Percentiles rank a stretch among this genome's conserved stretches.
phyloP scores from a whole-genome alignment of 2,797 vertebrate species.

The Hirundo rustica region DNA sequence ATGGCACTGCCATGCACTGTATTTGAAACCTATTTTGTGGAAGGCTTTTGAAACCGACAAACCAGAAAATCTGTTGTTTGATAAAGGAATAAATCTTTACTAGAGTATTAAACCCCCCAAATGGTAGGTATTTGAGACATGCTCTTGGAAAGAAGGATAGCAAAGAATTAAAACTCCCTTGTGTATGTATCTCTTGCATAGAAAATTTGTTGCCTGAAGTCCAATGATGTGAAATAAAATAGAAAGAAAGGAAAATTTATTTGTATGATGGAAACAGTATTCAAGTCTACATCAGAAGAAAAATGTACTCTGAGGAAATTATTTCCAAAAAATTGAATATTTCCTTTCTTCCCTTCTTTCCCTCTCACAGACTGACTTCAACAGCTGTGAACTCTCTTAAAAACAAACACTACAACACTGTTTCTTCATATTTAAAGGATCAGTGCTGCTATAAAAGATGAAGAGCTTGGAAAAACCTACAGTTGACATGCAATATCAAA shows the following conservation, averaged over 20 bases:
- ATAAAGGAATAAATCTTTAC: not conserved
- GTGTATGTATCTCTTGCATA: not conserved
- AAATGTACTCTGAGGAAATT: not conserved
- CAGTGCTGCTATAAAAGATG: not conserved
- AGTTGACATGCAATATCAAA: not conserved
- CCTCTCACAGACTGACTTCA: not conserved
- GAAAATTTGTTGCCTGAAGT: not conserved
- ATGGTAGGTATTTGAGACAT: not conserved
- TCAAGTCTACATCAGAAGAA: not conserved
- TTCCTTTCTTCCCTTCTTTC: not conserved
- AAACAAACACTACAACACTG: not conserved
- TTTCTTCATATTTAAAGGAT: not conserved
- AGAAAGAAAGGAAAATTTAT: not conserved
- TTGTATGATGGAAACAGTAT: not conserved
- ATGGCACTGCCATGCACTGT: not conserved
- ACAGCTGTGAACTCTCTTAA: not conserved
- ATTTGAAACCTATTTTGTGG: not conserved
- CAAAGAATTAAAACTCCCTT: not conserved
- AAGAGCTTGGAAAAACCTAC: not conserved
- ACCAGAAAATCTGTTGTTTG: not conserved
- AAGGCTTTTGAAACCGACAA: not conserved
- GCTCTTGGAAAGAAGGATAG: not conserved
- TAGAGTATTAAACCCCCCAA: not conserved
- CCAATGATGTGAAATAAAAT: not conserved
- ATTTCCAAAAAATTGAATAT: not conserved